Percentiles rank a stretch among this genome's conserved stretches.
phyloP scores from a whole-genome alignment of 2,113 vertebrate genomes.

The Desmodus rotundus region DNA sequence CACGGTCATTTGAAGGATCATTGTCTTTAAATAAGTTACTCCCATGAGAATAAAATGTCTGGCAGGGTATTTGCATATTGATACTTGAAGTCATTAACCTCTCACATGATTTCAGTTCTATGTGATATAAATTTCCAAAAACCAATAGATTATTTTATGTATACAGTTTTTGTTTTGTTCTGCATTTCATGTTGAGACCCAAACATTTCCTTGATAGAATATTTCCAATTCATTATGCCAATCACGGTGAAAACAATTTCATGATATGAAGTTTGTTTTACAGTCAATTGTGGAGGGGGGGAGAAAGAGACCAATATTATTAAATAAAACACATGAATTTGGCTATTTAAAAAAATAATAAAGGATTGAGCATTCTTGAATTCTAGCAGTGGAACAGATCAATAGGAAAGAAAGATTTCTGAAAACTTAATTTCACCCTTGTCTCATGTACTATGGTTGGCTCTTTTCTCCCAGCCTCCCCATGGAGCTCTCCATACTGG shows the following conservation, averaged over 20 bases:
- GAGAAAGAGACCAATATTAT: neutral
- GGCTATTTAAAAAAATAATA: neutral
- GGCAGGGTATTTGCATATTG: neutral
- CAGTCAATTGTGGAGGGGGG: neutral
- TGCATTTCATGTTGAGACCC: neutral
- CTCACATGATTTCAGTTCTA: slow-evolving; percentile 8
- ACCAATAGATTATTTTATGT: neutral
- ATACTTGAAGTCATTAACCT: neutral
- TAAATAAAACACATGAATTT: neutral
- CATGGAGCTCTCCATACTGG: neutral
- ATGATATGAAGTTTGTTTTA: slow-evolving; percentile 21
- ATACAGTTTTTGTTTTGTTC: neutral
- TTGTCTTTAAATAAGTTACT: slow-evolving; percentile 3
- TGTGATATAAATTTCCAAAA: neutral
- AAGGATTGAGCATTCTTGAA: neutral
- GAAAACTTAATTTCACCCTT: neutral
- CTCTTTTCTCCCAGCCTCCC: neutral
- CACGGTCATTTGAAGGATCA: neutral
- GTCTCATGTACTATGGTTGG: neutral
- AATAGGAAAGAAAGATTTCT: neutral
- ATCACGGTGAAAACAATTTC: slow-evolving; percentile 23
- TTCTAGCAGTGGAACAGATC: neutral
- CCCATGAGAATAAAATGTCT: neutral
- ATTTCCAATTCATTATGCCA: neutral
- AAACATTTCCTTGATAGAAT: neutral